Evolutionary conservation across 2,797 vertebrate species (phyloP).

Genomic region (Rhadinocentrus ornatus): DNA sequence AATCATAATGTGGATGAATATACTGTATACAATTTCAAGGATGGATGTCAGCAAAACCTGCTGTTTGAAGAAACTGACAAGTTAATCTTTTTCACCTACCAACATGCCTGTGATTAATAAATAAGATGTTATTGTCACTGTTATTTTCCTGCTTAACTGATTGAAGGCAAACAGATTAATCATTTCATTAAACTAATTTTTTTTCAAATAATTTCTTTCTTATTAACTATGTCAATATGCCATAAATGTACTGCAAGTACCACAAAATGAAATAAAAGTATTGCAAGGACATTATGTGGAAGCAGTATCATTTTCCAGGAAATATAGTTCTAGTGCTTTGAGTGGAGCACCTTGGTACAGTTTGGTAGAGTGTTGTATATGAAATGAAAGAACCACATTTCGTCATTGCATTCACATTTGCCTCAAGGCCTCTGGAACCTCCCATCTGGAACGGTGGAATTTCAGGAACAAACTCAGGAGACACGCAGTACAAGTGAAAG

Average conservation of each 20-base stretch:
- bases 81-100: not conserved
- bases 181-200: conserved; percentile 11
- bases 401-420: conserved; percentile 54
- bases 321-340: conserved; percentile 34
- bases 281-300: conserved; percentile 35
- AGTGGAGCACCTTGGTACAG: conserved; percentile 56
- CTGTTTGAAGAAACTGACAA: conserved; percentile 13
- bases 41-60: not conserved
- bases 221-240: conserved; percentile 10
- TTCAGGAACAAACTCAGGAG: conserved; percentile 80
- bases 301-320: conserved; percentile 34
- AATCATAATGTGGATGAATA: not conserved
- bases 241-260: conserved; percentile 13
- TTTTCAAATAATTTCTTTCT: conserved; percentile 22
- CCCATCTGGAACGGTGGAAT: conserved; percentile 74
- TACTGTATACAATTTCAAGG: not conserved
- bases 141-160: conserved; percentile 23
- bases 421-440: conserved; percentile 67
- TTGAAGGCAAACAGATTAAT: conserved; percentile 20
- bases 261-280: conserved; percentile 44
- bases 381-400: conserved; percentile 34
- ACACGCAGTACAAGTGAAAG: conserved; percentile 65
- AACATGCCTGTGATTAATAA: conserved; percentile 10
- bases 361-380: conserved; percentile 48
- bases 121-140: conserved; percentile 6